Conservation (phyloP, 2,113 vertebrate species). For the Copsychus sechellarum region DNA sequence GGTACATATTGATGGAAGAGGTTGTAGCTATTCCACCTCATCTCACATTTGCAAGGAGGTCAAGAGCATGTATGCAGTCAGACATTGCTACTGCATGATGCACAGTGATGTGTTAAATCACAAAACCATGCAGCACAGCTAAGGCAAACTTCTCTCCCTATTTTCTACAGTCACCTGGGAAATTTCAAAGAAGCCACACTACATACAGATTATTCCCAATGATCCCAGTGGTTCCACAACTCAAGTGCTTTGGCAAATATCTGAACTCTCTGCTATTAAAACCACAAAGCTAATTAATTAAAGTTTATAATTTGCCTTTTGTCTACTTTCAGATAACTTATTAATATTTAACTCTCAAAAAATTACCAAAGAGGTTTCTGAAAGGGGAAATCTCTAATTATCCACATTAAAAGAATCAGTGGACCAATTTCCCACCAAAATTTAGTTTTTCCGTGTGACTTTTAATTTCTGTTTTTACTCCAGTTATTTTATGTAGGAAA, state of each 20-base stretch:
- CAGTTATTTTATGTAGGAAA: background rate
- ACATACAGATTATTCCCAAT: background rate
- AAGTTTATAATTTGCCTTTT: background rate
- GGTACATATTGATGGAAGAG: background rate
- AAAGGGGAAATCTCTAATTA: background rate
- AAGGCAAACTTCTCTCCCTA: background rate
- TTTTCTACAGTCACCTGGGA: background rate
- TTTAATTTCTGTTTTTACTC: background rate
- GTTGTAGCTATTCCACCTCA: background rate
- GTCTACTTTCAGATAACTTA: background rate
- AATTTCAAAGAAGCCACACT: background rate
- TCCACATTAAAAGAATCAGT: background rate
- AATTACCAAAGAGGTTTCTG: background rate
- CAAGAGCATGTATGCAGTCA: background rate
- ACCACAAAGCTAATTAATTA: background rate
- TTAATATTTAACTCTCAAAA: background rate
- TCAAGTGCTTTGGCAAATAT: background rate
- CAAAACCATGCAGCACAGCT: background rate
- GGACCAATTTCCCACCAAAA: background rate
- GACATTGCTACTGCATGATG: background rate
- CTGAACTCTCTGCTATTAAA: background rate
- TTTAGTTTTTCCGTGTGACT: background rate
- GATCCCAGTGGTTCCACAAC: background rate
- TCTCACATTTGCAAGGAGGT: background rate
- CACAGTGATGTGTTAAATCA: fast-evolving